Evolutionary conservation across 2,113 vertebrate species (phyloP), one percentile per base, ranked within the genome.

Genomic region (Psilopogon haemacephalus): DNA sequence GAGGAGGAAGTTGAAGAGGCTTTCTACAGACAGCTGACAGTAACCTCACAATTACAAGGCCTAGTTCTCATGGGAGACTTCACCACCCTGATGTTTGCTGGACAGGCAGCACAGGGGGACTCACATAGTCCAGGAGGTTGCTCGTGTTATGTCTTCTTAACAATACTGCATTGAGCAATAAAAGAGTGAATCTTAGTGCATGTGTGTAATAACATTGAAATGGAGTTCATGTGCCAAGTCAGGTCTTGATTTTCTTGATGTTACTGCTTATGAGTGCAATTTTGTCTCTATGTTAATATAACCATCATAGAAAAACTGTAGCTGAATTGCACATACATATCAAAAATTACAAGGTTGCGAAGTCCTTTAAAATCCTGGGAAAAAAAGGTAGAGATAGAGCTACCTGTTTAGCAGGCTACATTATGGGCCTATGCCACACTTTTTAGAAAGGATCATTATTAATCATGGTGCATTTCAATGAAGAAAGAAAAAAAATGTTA

Each of bases 391-490:
- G 12, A 69, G 30, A 63, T 24, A 48, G 18, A 40, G 4, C 1
- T 84, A n/a, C 6, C 13, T 2, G 1, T 38, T 8, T 40, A 60
- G 84, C 24, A 68, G 68, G 52, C 28, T 19, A 19, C 2, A 5
- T 69, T 30, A 62, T 9, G 11, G 28, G 62, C 67, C 28, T 77
- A 33, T 33, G 12, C 27, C 30, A 48, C 7, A 11, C 2, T 50
- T 33, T 58, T 44, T 12, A 0, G 1, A 76, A 59, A 58, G 0
- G 5, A 38, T 23, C 11, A 4, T 2, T n/a, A 54, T 58, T 74
- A 16, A 38, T 9, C n/a, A 20, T 17, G 5, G 15, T 33, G n/a
- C 19, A 58, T 58, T 58, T n/a, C 32, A 58, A 58, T n/a, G 56
- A 58, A 9, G 30, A 44, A 11, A 7, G 1, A 12, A 19, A 33